Percentiles rank a stretch among this genome's conserved stretches.
These are phyloP conservation scores for Torymus auratus DNA, from an alignment of 2,888 invertebrate genomes.

Conservation along the genomic window DNA sequence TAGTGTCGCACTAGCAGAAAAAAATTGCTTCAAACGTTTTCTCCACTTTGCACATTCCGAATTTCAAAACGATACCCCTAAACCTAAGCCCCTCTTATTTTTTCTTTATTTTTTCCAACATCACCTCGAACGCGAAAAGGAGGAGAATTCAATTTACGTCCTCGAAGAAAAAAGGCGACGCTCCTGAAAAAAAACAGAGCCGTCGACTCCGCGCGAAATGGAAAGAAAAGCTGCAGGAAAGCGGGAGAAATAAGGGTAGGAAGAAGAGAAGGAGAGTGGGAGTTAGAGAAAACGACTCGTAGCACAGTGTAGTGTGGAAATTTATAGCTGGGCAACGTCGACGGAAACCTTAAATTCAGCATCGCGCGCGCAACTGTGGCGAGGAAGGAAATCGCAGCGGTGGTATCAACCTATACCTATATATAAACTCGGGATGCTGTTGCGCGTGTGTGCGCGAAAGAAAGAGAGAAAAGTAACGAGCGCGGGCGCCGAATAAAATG, in stretches of 20 bases:
- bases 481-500: conserved; percentile 71
- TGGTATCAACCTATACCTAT: conserved; percentile 35
- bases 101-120: too few species aligned
- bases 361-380: conserved; percentile 63
- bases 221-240: conserved; percentile 14
- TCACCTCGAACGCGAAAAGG: conserved; percentile 6
- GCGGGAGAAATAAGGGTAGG: conserved; percentile 1
- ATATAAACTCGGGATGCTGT: conserved; percentile 15
- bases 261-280: conserved; percentile 5
- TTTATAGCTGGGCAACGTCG: conserved; percentile 65
- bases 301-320: conserved; percentile 57
- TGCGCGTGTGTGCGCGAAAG: conserved; percentile 12
- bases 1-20: too few species aligned
- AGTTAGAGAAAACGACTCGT: neutral
- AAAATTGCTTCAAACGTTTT: neutral
- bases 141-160: conserved; percentile 30
- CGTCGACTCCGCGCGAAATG: neutral
- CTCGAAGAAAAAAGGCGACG: neutral
- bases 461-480: conserved; percentile 17
- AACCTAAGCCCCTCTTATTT: neutral
- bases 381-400: conserved; percentile 53
- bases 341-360: conserved; percentile 75
- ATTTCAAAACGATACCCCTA: neutral
- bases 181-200: conserved; percentile 6
- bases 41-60: neutral